phyloP scores from a whole-genome alignment of 2,888 invertebrate genomes.

The Anodontia alba region DNA sequence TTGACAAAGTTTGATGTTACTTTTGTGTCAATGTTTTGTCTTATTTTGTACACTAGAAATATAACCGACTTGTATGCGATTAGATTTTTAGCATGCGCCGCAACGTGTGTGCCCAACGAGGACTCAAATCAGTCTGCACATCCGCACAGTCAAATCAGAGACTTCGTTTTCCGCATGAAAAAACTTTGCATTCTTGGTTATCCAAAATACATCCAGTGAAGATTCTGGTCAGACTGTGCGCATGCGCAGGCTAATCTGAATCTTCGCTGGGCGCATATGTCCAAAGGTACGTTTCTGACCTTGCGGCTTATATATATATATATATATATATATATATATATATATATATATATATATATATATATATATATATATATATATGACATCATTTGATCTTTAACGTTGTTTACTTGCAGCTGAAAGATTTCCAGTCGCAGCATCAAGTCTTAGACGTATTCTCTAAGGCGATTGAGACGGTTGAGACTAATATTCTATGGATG shows the following conservation, averaged over 20 bases:
- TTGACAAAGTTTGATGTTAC: no score
- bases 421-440: slow-evolving; percentile 63
- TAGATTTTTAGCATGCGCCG: no score
- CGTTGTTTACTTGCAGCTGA: slow-evolving; percentile 56
- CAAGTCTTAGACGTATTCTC: slow-evolving; percentile 89
- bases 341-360: not conserved
- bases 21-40: no score
- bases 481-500: slow-evolving; percentile 94
- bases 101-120: not conserved
- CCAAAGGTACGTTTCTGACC: no score
- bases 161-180: no score
- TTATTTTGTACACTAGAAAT: no score
- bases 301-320: no score
- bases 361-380: not conserved
- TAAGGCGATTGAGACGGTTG: slow-evolving; percentile 92
- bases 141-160: not conserved
- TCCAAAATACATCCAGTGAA: no score
- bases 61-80: no score
- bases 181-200: no score
- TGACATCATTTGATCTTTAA: not conserved
- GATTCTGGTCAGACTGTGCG: not conserved
- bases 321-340: not conserved
- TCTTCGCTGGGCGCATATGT: not conserved
- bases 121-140: not conserved
- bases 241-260: not conserved